These are phyloP conservation scores for Limonius californicus DNA, from an alignment of 1,140 invertebrate genomes.

Conservation along the genomic window DNA sequence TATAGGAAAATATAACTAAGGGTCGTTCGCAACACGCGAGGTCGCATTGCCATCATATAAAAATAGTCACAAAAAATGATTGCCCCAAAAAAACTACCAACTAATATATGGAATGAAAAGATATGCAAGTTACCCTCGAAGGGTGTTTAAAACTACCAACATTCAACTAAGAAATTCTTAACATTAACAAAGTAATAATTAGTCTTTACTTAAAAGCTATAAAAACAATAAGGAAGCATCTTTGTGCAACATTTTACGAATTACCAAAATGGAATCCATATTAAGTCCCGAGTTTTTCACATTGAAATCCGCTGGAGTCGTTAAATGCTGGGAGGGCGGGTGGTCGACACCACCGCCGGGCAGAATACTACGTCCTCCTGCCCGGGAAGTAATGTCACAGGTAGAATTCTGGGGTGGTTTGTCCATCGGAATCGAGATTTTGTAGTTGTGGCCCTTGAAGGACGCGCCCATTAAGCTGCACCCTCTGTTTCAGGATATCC, in stretches of 20 bases:
- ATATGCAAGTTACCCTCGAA: constrained; percentile 31
- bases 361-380: constrained; percentile 28
- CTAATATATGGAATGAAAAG: constrained; percentile 24
- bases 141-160: constrained; percentile 19
- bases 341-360: constrained; percentile 9
- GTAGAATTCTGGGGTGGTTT: constrained; percentile 63
- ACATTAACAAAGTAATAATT: constrained; percentile 8
- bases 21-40: constrained; percentile 1
- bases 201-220: neutral
- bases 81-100: constrained; percentile 15
- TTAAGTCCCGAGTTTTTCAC: neutral
- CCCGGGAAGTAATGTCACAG: constrained; percentile 62
- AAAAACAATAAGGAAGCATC: constrained; percentile 2
- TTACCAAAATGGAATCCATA: neutral
- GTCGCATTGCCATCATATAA: constrained; percentile 29
- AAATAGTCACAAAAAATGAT: constrained; percentile 34
- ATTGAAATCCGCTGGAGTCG: neutral
- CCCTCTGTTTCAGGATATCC: constrained; percentile 68
- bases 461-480: constrained; percentile 47
- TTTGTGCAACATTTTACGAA: constrained; percentile 11
- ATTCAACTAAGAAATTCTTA: constrained; percentile 5
- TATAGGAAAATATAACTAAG: constrained; percentile 13
- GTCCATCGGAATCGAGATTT: constrained; percentile 53
- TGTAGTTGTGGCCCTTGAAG: constrained; percentile 41
- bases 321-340: neutral